Evolutionary conservation across 2,888 invertebrate species (phyloP), one percentile per base, ranked within the genome.

Genomic region (Litoditis marina): DNA sequence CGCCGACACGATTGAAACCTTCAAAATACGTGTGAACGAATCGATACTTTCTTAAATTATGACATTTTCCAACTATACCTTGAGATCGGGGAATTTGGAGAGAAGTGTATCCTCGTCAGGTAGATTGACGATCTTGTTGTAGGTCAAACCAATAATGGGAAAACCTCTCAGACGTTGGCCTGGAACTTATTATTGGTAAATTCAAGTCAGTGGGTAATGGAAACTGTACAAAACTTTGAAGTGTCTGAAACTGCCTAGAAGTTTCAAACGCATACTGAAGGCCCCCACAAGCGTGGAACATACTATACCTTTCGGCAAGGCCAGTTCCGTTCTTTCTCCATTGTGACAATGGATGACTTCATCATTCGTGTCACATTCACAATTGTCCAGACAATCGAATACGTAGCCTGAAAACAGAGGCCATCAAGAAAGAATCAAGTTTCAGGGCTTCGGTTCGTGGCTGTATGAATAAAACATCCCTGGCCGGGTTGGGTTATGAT

Each of bases 281-380:
- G n/a, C n/a, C n/a, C n/a, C n/a, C n/a, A n/a, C n/a, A n/a, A n/a
- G n/a, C n/a, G n/a, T n/a, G n/a, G n/a, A n/a, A n/a, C n/a, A n/a
- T n/a, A n/a, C n/a, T n/a, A n/a, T 36, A 66, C 69, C 59, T 44
- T 50, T 50, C 7, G 79, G 79, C 0, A 79, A 65, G n/a, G 64
- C 47, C 11, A 79, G 57, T 28, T 72, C 60, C 0, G 65, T 71
- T 27, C 77, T 68, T 2, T 73, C 65, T 32, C 73, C 74, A 59
- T 78, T 78, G 68, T 79, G 78, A 60, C 79, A 79, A 52, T 78
- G 78, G 51, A 79, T 68, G 6, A 77, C 67, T 49, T 78, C 78
- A 46, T 78, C 79, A n/a, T 71, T 71, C 3, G 79, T 79, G 53
- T 79, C 77, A 36, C 79, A 79, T 31, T 74, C 74, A 55, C 79